These are phyloP conservation scores for Diplodus puntazzo DNA, from an alignment of 2,797 vertebrate species.

Conservation along the genomic window DNA sequence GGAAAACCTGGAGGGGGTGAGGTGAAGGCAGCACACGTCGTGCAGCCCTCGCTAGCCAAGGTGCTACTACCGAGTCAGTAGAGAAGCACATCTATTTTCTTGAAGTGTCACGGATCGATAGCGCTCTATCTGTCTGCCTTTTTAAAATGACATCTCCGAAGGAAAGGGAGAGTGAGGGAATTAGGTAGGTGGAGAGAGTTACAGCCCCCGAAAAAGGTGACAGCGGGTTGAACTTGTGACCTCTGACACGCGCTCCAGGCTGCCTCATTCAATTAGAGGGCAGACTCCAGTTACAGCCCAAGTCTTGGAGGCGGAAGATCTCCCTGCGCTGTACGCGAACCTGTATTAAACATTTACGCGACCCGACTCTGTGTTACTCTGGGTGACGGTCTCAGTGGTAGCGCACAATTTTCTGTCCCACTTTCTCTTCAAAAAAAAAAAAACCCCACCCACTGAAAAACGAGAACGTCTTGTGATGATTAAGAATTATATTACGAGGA, in stretches of 20 bases:
- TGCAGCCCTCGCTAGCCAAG: slow-evolving; percentile 47
- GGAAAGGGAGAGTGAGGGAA: slow-evolving; percentile 44
- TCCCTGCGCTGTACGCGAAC: slow-evolving; percentile 17
- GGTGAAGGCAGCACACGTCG: slow-evolving; percentile 60
- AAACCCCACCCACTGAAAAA: slow-evolving; percentile 1
- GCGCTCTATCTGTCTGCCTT: slow-evolving; percentile 51
- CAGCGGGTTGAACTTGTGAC: slow-evolving; percentile 66
- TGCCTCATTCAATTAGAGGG: slow-evolving; percentile 67
- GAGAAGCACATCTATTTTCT: slow-evolving; percentile 66
- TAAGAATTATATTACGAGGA: slow-evolving; percentile 53
- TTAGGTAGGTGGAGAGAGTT: slow-evolving; percentile 55
- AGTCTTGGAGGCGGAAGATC: slow-evolving; percentile 34
- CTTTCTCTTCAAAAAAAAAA: slow-evolving; percentile 36
- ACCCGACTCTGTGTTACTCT: slow-evolving; percentile 19
- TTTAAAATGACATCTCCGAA: slow-evolving; percentile 63
- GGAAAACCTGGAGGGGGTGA: slow-evolving; percentile 41
- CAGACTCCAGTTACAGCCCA: slow-evolving; percentile 45
- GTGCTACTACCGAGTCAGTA: slow-evolving; percentile 34
- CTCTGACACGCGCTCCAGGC: slow-evolving; percentile 49
- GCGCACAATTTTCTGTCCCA: slow-evolving; percentile 11
- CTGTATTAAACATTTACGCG: slow-evolving; percentile 56
- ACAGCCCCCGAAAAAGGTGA: slow-evolving; percentile 39
- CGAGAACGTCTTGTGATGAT: slow-evolving; percentile 36
- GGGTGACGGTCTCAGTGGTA: background rate
- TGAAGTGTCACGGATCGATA: slow-evolving; percentile 70